Percentiles rank a stretch among this genome's conserved stretches.
These are phyloP conservation scores for Lynx canadensis DNA, from an alignment of 2,113 vertebrate species.

Conservation along the genomic window DNA sequence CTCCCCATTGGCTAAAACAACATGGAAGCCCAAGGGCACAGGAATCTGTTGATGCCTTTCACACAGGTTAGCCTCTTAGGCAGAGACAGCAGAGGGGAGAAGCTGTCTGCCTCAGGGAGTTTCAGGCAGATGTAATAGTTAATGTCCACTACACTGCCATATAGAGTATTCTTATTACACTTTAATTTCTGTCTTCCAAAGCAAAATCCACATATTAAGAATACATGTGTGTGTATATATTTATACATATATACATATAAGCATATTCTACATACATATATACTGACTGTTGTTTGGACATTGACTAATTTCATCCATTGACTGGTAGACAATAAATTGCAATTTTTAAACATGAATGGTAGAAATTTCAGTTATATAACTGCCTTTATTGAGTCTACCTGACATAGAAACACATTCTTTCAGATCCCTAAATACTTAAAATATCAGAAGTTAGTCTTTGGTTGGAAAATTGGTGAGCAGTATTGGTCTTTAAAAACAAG, in stretches of 20 bases:
- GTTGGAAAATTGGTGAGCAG: background rate
- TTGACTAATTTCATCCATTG: background rate
- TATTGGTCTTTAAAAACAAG: constrained; percentile 26
- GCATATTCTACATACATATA: background rate
- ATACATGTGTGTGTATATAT: background rate
- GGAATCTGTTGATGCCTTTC: background rate
- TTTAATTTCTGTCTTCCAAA: background rate
- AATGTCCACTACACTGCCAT: background rate
- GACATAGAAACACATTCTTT: background rate
- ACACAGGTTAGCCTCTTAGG: background rate
- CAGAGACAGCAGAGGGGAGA: background rate
- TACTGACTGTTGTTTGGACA: background rate
- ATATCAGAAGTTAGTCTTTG: background rate
- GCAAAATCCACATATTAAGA: background rate
- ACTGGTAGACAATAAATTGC: background rate
- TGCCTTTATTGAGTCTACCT: constrained; percentile 14
- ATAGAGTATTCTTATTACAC: background rate
- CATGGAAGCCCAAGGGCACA: background rate
- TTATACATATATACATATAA: background rate
- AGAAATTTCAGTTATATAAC: background rate
- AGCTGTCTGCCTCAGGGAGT: background rate
- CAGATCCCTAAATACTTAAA: background rate
- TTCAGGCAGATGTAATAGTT: background rate
- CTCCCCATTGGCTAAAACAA: background rate
- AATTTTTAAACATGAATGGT: background rate